Evolutionary conservation across 2,797 vertebrate genomes (phyloP).

Genomic region (Simalia tracyae): DNA sequence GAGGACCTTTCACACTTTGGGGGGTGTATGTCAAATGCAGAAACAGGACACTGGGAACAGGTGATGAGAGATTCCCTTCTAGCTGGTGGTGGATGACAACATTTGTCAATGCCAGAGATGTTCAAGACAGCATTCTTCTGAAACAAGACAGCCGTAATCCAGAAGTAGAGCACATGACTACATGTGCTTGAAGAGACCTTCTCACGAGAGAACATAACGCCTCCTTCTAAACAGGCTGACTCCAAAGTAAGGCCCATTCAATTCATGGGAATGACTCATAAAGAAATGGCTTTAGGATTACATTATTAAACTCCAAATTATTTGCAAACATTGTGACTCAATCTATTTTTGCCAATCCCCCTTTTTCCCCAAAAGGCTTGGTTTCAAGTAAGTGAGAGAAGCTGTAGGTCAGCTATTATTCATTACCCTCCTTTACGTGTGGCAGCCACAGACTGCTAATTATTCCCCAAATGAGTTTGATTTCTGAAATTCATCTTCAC

Average conservation of each 20-base stretch:
- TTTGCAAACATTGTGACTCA: not conserved
- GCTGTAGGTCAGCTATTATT: not conserved
- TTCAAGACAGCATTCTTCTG: not conserved
- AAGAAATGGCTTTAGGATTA: not conserved
- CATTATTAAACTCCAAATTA: slow-evolving; percentile 7
- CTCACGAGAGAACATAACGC: slow-evolving; percentile 24
- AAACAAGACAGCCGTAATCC: not conserved
- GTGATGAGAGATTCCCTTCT: not conserved
- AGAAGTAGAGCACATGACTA: not conserved
- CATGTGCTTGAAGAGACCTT: not conserved
- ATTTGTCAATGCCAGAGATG: not conserved
- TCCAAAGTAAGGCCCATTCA: not conserved
- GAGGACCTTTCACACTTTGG: not conserved
- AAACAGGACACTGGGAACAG: not conserved
- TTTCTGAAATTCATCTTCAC: not conserved
- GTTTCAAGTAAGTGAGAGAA: not conserved
- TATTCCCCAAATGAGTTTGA: not conserved
- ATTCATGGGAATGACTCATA: not conserved
- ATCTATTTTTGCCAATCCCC: not conserved
- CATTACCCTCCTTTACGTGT: not conserved
- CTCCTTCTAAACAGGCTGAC: not conserved
- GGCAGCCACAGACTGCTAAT: not conserved
- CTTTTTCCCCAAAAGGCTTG: not conserved
- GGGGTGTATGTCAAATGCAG: not conserved
- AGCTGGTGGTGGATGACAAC: not conserved